Conservation (phyloP, 2,888 invertebrate genomes). For the Drosophila formosana region DNA sequence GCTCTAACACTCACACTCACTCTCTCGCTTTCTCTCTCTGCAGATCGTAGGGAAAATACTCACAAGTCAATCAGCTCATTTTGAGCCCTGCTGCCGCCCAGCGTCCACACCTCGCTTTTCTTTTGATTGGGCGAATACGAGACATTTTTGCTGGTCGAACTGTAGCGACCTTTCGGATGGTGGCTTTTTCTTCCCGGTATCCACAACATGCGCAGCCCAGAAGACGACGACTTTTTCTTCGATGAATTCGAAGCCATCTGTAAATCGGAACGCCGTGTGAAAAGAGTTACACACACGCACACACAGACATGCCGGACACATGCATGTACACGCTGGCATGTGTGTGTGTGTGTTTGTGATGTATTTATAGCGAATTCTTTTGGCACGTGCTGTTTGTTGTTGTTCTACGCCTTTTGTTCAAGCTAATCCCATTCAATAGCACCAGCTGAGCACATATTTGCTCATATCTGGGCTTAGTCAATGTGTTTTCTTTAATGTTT, state of each 20-base stretch:
- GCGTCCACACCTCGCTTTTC: slow-evolving; percentile 83
- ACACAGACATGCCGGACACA: background rate
- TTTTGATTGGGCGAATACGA: slow-evolving; percentile 76
- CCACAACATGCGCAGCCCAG: slow-evolving; percentile 84
- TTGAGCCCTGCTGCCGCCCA: slow-evolving; percentile 83
- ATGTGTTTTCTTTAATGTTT: slow-evolving; percentile 13
- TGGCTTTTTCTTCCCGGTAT: slow-evolving; percentile 84
- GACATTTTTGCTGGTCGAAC: slow-evolving; percentile 79
- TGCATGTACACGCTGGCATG: background rate
- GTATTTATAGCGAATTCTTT: background rate
- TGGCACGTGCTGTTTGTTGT: slow-evolving; percentile 5
- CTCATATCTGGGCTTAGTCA: slow-evolving; percentile 14
- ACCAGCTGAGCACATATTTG: slow-evolving; percentile 5
- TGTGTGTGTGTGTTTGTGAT: background rate
- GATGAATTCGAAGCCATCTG: slow-evolving; percentile 79
- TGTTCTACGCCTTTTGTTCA: background rate
- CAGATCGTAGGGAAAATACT: slow-evolving; percentile 59
- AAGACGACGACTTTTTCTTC: slow-evolving; percentile 76
- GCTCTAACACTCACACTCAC: background rate
- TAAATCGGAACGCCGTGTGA: slow-evolving; percentile 51
- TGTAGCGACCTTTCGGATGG: slow-evolving; percentile 82
- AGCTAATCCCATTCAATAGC: slow-evolving; percentile 1
- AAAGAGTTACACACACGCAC: slow-evolving; percentile 9
- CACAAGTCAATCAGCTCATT: slow-evolving; percentile 80
- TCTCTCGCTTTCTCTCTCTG: background rate